Evolutionary conservation across 2,888 invertebrate genomes (phyloP), one percentile per base, ranked within the genome.

Genomic region (Drosophila putrida): DNA sequence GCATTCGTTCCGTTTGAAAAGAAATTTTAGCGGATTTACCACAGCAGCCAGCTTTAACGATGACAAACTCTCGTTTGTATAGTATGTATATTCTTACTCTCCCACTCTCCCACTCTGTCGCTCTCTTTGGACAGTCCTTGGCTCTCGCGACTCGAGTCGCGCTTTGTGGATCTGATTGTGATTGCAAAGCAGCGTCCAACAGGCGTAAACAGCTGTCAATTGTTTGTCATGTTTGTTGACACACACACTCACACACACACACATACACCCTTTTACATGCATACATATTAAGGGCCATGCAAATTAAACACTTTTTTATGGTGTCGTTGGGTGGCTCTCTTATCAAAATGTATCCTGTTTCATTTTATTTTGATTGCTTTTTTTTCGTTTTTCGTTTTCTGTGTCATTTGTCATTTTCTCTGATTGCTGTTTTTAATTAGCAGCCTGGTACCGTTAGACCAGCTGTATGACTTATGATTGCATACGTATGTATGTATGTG

Each of bases 191-290:
- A 41, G 75, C 82, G 79, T 81, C 88, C 88, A 86, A 83, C 86
- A 88, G 83, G 88, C 83, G 66, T 71, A 82, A 88, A 83, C 88
- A 83, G 89, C 83, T 83, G 83, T 86, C 72, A 75, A 73, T 67
- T 82, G 82, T 66, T 74, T 78, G 65, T 54, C 55, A 39, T 75
- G 69, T 78, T 83, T 86, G 67, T 82, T 70, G 76, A 80, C 86
- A 73, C 57, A 63, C 59, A 62, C 62, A 39, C 33, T 33, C 51
- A 57, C 55, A 33, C 15, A 9, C 49, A 25, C 47, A 4, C 25
- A 39, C 50, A 70, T 20, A 20, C 15, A 47, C 39, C 25, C 15
- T 11, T 4, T 36, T 10, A 28, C 28, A 53, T 10, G 1, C 13
- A 15, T 35, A 51, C 13, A 39, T 0, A 39, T 28, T 8, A 61